A percentile compares a stretch with the other conserved stretches of the same genome.
Conservation (phyloP, 2,113 vertebrate genomes). For the Oxyruncus cristatus region DNA sequence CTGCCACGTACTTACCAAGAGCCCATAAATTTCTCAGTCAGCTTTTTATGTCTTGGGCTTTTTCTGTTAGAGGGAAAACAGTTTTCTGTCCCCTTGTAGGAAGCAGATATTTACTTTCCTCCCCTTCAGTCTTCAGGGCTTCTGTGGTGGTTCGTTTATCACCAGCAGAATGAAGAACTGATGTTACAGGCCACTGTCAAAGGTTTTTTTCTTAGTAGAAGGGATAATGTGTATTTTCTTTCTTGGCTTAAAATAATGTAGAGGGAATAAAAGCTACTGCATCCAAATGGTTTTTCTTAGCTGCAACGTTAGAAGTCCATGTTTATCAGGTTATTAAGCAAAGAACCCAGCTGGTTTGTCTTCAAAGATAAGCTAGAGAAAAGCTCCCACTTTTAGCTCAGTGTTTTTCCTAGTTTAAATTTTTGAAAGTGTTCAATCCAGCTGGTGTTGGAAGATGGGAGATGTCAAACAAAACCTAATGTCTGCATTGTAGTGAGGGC, state of each 20-base stretch:
- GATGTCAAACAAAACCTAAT: neutral
- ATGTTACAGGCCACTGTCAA: neutral
- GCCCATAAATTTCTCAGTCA: neutral
- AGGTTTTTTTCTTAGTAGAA: neutral
- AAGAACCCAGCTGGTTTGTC: neutral
- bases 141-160: neutral
- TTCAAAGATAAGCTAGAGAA: neutral
- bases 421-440: neutral
- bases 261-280: neutral
- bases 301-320: neutral
- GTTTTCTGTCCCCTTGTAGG: neutral
- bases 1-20: neutral
- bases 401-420: neutral
- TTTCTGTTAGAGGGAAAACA: neutral
- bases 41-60: neutral
- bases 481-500: neutral
- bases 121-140: neutral
- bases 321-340: neutral
- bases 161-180: neutral
- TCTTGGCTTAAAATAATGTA: neutral
- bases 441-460: neutral
- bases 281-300: neutral
- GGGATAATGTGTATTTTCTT: neutral
- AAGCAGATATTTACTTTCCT: neutral
- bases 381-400: neutral